These are phyloP conservation scores for Rhyacichthys aspro DNA, from an alignment of 2,797 vertebrate species.

Conservation along the genomic window DNA sequence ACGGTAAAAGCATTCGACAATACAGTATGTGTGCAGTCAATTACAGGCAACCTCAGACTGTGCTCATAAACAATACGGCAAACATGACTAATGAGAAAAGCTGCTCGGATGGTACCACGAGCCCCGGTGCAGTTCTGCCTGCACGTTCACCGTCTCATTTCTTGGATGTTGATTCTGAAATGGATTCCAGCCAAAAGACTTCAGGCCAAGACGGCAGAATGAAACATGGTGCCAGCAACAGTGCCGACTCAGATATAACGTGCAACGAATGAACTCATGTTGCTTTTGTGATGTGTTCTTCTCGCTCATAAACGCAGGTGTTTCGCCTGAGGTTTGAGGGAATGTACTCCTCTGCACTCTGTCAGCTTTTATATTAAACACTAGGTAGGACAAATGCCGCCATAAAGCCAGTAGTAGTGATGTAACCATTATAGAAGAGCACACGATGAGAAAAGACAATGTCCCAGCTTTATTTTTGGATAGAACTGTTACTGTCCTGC, in stretches of 20 bases:
- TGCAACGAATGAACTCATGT: constrained; percentile 49
- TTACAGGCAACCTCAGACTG: constrained; percentile 53
- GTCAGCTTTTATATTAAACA: constrained; percentile 6
- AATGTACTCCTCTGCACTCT: constrained; percentile 22
- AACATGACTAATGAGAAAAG: constrained; percentile 67
- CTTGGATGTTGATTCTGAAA: constrained; percentile 68
- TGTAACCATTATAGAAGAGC: neutral
- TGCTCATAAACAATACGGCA: constrained; percentile 67
- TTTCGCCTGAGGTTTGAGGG: constrained; percentile 29
- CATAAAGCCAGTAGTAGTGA: neutral
- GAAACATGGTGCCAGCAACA: constrained; percentile 60
- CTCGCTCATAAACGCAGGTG: constrained; percentile 48
- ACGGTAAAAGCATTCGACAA: constrained; percentile 48
- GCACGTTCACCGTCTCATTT: constrained; percentile 60
- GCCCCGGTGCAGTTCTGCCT: constrained; percentile 38
- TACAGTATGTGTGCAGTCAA: constrained; percentile 34
- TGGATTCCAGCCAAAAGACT: constrained; percentile 69
- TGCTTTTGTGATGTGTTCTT: constrained; percentile 30
- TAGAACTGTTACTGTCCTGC: no score
- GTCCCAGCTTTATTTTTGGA: no score
- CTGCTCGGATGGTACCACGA: constrained; percentile 46
- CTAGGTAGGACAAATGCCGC: constrained; percentile 8
- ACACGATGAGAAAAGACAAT: neutral
- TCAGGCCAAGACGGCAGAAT: constrained; percentile 58
- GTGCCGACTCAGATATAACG: constrained; percentile 61